These are phyloP conservation scores for Diploptera punctata DNA, from an alignment of 2,888 invertebrate species.

Conservation along the genomic window DNA sequence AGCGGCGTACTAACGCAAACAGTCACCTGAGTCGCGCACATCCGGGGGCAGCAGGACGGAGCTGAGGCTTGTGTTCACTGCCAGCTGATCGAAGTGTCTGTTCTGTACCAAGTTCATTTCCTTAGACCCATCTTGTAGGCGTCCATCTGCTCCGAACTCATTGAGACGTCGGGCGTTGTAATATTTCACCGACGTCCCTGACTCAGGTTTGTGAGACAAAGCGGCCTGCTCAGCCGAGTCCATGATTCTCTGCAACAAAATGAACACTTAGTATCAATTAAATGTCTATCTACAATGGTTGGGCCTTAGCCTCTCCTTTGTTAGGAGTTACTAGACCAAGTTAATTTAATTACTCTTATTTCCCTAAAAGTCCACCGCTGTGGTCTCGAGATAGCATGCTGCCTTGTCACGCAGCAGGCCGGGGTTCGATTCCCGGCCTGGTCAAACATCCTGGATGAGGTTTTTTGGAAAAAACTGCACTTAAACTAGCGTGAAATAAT, in stretches of 20 bases:
- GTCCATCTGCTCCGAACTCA: slow-evolving; percentile 77
- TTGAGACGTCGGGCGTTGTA: slow-evolving; percentile 84
- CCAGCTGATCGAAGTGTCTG: slow-evolving; percentile 85
- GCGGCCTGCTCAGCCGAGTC: slow-evolving; percentile 91
- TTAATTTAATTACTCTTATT: too few species aligned
- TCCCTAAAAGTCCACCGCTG: too few species aligned
- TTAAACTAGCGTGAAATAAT: too few species aligned
- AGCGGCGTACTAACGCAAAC: slow-evolving; percentile 13
- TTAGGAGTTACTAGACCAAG: too few species aligned
- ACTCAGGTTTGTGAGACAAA: slow-evolving; percentile 63
- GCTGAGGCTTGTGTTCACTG: slow-evolving; percentile 83
- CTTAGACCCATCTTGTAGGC: slow-evolving; percentile 71
- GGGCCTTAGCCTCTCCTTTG: too few species aligned
- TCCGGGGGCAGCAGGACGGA: slow-evolving; percentile 88
- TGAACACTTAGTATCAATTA: too few species aligned
- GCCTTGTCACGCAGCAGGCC: too few species aligned
- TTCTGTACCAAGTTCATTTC: slow-evolving; percentile 76
- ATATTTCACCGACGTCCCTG: slow-evolving; percentile 66
- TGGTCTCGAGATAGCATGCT: too few species aligned
- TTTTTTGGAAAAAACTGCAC: too few species aligned
- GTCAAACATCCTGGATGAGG: too few species aligned
- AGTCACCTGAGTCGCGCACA: slow-evolving; percentile 71
- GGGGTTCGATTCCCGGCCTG: too few species aligned
- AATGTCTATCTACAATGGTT: too few species aligned
- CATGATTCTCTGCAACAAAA: slow-evolving; percentile 77